Base-by-base conservation (phyloP, 1,140 invertebrate genomes). In the Penaeus japonicus region DNA sequence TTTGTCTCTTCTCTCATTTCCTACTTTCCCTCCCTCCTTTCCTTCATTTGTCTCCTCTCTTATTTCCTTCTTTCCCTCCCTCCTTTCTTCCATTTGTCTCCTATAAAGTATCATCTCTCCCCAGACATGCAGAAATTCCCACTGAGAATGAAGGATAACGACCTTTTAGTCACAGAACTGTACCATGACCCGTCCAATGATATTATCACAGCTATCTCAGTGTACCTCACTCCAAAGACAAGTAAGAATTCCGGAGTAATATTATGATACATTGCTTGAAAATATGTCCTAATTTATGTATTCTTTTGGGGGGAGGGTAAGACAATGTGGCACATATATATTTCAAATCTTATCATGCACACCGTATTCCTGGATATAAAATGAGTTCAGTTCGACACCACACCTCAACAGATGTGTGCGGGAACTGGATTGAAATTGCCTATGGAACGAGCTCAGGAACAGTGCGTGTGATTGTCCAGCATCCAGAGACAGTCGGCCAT, bases 61-160 rank as follows among this genome's bases (percentile, higher is more conserved):
- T 27, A 5, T 65, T 17, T n/a, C 22, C 0, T 17, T n/a, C 88
- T 81, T 47, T 65, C 62, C 18, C 17, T 4, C 5, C 1, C 18
- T 15, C 62, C 7, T 17, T 15, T 15, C 62, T n/a, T 15, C 62
- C 27, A 5, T 65, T n/a, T 0, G 7, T 15, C 18, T 27, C 4
- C 85, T 22, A 30, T 87, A 59, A n/a, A 53, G 88, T 18, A 88
- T 88, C 90, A 91, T 91, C 55, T 92, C 90, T 91, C 94, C 93
- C 17, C 92, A 97, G 98, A 99, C 93, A 99, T 99, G 98, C 98
- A 99, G 93, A 99, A 99, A 92, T 99, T 99, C 93, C 98, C 98
- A 3, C 92, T 99, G 15, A 94, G 98, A 85, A 99, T 99, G 98
- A 99, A 99, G 93, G 98, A 99, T 92, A 99, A 99, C 93, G 98